Conservation (phyloP, 2,113 vertebrate genomes). For the Gymnorhina tibicen region DNA sequence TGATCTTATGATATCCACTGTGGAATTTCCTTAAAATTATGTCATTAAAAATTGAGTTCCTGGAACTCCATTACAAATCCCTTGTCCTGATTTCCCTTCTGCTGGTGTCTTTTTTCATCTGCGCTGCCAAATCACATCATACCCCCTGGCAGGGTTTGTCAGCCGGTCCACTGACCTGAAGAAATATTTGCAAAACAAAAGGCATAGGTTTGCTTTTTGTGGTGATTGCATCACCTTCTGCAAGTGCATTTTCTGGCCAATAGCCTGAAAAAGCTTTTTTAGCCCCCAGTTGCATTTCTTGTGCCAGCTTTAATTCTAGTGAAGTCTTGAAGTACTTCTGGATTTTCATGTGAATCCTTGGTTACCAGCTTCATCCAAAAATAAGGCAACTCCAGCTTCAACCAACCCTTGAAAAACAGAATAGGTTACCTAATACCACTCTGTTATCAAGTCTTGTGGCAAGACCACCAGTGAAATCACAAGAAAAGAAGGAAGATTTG, state of each 20-base stretch:
- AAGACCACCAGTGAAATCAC: neutral
- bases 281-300: neutral
- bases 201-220: neutral
- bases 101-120: neutral
- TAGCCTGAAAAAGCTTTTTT: neutral
- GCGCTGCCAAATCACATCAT: neutral
- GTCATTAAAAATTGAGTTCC: conserved; percentile 19
- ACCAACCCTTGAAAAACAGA: neutral
- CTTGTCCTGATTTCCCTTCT: conserved; percentile 45
- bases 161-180: neutral
- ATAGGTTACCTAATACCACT: neutral
- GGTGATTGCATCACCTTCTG: neutral
- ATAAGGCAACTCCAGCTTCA: neutral
- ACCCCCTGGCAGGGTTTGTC: neutral
- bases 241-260: neutral
- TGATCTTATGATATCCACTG: conserved; percentile 43
- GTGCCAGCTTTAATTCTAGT: neutral
- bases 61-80: conserved; percentile 23
- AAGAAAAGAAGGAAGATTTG: neutral
- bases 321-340: neutral
- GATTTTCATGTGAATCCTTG: neutral
- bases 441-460: neutral
- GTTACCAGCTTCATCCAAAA: neutral
- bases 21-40: conserved; percentile 62
- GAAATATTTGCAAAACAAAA: neutral